phyloP scores from a whole-genome alignment of 2,113 vertebrate species.

The Saguinus imperator region DNA sequence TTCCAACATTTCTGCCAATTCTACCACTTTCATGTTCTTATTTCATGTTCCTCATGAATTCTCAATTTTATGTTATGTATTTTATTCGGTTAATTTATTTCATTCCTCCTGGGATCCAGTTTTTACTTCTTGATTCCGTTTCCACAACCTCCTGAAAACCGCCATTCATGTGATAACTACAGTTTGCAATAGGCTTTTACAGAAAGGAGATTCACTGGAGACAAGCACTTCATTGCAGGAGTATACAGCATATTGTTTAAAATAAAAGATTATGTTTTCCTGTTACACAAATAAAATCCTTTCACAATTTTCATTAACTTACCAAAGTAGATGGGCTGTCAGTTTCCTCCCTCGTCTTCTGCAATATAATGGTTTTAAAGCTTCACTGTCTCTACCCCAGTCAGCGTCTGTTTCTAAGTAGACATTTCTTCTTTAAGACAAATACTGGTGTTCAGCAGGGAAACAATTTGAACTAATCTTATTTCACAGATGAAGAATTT shows the following conservation, averaged over 20 bases:
- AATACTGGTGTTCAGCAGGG: background rate
- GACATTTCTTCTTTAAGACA: background rate
- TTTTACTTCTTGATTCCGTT: background rate
- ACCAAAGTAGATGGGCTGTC: background rate
- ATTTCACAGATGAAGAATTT: constrained; percentile 4
- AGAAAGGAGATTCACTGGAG: background rate
- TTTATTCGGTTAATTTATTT: background rate
- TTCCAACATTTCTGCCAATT: background rate
- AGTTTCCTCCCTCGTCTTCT: background rate
- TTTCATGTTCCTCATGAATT: background rate
- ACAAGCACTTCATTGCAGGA: background rate
- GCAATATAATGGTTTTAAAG: background rate
- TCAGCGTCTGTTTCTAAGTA: background rate
- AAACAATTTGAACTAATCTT: constrained; percentile 13
- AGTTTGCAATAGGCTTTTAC: background rate
- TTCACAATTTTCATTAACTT: background rate
- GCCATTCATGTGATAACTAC: background rate
- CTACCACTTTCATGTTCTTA: background rate
- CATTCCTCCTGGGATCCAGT: background rate
- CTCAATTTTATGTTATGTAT: background rate
- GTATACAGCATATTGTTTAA: background rate
- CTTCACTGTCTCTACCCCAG: background rate
- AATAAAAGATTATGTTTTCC: background rate
- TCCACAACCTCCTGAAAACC: background rate
- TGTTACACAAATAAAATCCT: background rate